These are phyloP conservation scores for Brachionus koreanus DNA, from an alignment of 1,140 invertebrate genomes.

Conservation along the genomic window DNA sequence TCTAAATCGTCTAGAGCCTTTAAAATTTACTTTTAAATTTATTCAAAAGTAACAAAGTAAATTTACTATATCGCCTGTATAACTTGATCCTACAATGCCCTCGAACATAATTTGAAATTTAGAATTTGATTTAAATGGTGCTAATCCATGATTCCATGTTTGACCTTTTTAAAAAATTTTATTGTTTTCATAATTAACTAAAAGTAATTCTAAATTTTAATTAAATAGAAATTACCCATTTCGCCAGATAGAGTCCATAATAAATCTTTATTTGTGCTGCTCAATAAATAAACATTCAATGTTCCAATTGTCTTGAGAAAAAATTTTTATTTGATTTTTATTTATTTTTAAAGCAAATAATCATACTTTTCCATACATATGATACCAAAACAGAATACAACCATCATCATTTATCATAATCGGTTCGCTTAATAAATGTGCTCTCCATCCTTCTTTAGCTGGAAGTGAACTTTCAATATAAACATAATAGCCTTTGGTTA, in stretches of 20 bases:
- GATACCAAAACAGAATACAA: conserved; percentile 47
- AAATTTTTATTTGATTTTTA: neutral
- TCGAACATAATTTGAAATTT: conserved; percentile 48
- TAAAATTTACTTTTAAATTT: too few species aligned
- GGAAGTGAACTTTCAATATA: conserved; percentile 44
- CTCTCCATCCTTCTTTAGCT: neutral
- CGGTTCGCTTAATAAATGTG: conserved; percentile 12
- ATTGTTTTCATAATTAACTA: neutral
- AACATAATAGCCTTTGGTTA: conserved; percentile 46
- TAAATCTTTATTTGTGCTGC: neutral
- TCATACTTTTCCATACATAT: conserved; percentile 45
- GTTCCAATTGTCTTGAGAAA: conserved; percentile 34
- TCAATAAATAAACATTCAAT: conserved; percentile 44
- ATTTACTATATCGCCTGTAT: conserved; percentile 68
- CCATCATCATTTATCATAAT: neutral
- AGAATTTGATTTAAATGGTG: conserved; percentile 12
- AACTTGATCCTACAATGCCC: conserved; percentile 66
- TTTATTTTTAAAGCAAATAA: neutral
- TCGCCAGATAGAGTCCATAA: conserved; percentile 20
- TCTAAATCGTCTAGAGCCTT: conserved; percentile 39
- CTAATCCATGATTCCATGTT: conserved; percentile 15
- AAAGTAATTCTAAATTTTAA: neutral
- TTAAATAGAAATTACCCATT: neutral
- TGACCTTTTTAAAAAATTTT: neutral
- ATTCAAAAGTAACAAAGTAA: too few species aligned